These are phyloP conservation scores for Scaptomyza polygonia DNA, from an alignment of 2,888 invertebrate species.

Conservation along the genomic window DNA sequence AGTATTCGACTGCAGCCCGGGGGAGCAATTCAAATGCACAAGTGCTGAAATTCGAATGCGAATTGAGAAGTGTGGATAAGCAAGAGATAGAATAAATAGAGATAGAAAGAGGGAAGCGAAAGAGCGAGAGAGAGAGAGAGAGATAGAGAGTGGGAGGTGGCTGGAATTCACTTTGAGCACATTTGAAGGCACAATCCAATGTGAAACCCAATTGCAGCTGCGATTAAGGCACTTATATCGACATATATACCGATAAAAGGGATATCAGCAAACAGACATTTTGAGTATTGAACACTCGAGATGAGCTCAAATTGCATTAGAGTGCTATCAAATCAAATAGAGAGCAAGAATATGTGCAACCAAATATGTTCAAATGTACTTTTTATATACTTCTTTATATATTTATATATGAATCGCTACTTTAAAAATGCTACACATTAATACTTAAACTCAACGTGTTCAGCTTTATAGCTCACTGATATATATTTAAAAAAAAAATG, in stretches of 20 bases:
- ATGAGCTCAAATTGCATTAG: constrained; percentile 9
- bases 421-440: no score
- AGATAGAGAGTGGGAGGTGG: not conserved
- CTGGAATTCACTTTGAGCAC: constrained; percentile 40
- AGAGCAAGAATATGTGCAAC: not conserved
- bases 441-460: no score
- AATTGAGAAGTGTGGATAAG: constrained; percentile 9
- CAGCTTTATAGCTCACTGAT: no score
- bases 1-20: constrained; percentile 21
- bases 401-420: not conserved
- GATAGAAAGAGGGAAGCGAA: not conserved
- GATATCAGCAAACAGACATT: constrained; percentile 15
- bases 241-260: constrained; percentile 23
- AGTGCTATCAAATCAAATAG: not conserved
- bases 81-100: not conserved
- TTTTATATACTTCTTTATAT: not conserved
- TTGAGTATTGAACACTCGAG: not conserved
- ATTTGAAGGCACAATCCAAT: constrained; percentile 2
- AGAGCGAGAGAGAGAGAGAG: no score
- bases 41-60: constrained; percentile 33
- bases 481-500: no score
- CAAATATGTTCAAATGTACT: not conserved
- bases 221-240: constrained; percentile 41
- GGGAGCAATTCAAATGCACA: constrained; percentile 48
- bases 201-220: constrained; percentile 25